Conservation (phyloP, 2,797 vertebrate species). For the Platalea minor region DNA sequence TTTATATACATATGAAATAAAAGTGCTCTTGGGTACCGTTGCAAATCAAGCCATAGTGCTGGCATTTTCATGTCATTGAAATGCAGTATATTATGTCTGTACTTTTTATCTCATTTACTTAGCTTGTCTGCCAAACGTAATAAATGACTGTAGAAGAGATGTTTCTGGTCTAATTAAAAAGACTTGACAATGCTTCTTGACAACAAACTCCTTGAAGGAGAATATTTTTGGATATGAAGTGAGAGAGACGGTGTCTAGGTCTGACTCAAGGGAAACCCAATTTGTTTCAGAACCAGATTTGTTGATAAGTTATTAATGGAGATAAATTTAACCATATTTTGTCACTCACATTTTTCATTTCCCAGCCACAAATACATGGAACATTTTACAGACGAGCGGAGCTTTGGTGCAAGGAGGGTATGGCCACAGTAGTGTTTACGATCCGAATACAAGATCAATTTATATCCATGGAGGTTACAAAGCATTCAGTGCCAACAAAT, state of each 20-base stretch:
- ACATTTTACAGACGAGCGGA: conserved; percentile 79
- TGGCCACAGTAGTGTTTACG: conserved; percentile 95
- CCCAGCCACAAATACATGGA: conserved; percentile 85
- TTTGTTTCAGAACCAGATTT: background rate
- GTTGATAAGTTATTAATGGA: background rate
- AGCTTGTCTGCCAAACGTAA: background rate
- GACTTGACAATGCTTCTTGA: background rate
- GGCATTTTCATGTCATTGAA: background rate
- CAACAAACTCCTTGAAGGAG: background rate
- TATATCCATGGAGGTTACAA: conserved; percentile 98
- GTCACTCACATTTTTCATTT: background rate
- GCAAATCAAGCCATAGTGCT: background rate
- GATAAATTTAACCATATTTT: background rate
- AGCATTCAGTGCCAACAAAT: conserved; percentile 95
- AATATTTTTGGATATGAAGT: background rate
- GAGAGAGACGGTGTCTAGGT: background rate
- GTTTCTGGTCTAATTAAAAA: background rate
- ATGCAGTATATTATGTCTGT: background rate
- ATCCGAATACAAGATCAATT: conserved; percentile 82
- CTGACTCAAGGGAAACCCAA: background rate
- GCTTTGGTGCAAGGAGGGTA: conserved; percentile 96
- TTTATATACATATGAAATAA: background rate
- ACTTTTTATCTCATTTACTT: background rate
- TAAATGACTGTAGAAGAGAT: background rate
- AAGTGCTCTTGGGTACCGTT: background rate